These are phyloP conservation scores for Cryptocephalus moraei DNA, from an alignment of 2,888 invertebrate species.

Conservation along the genomic window DNA sequence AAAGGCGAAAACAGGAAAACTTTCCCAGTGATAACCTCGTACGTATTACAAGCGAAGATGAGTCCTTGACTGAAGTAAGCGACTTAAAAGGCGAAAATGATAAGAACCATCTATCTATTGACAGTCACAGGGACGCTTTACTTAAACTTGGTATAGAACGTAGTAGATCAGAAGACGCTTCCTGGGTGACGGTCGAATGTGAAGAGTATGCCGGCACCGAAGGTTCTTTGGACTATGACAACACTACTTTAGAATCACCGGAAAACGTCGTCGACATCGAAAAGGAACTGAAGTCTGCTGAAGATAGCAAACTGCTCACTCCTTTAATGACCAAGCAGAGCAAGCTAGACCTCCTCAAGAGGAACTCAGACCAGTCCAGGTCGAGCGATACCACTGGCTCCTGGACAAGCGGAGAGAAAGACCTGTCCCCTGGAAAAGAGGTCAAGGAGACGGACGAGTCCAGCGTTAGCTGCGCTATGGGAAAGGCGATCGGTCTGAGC, in stretches of 20 bases:
- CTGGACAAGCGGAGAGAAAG: slow-evolving; percentile 71
- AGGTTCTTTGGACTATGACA: slow-evolving; percentile 48
- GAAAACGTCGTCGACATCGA: slow-evolving; percentile 22
- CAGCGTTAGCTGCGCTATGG: slow-evolving; percentile 69
- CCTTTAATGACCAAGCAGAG: slow-evolving; percentile 40
- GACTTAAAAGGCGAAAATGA: slow-evolving; percentile 44
- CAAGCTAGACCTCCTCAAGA: slow-evolving; percentile 47
- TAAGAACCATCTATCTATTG: slow-evolving; percentile 42
- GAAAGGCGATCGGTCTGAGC: slow-evolving; percentile 67
- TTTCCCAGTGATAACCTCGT: slow-evolving; percentile 39
- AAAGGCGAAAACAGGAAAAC: slow-evolving; percentile 31
- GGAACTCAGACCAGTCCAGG: slow-evolving; percentile 64
- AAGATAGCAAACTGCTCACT: slow-evolving; percentile 26
- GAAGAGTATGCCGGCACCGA: slow-evolving; percentile 57
- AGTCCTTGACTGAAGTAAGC: slow-evolving; percentile 57
- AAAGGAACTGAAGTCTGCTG: slow-evolving; percentile 9
- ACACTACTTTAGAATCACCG: slow-evolving; percentile 28
- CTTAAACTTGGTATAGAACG: slow-evolving; percentile 39
- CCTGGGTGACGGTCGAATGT: slow-evolving; percentile 58
- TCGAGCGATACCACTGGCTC: slow-evolving; percentile 68
- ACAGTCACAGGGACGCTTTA: slow-evolving; percentile 40
- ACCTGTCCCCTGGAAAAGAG: slow-evolving; percentile 51
- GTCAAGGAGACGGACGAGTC: slow-evolving; percentile 61
- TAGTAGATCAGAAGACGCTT: slow-evolving; percentile 58
- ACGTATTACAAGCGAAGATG: slow-evolving; percentile 53